Conservation (phyloP, 2,113 vertebrate genomes). For the Dicentrarchus labrax region DNA sequence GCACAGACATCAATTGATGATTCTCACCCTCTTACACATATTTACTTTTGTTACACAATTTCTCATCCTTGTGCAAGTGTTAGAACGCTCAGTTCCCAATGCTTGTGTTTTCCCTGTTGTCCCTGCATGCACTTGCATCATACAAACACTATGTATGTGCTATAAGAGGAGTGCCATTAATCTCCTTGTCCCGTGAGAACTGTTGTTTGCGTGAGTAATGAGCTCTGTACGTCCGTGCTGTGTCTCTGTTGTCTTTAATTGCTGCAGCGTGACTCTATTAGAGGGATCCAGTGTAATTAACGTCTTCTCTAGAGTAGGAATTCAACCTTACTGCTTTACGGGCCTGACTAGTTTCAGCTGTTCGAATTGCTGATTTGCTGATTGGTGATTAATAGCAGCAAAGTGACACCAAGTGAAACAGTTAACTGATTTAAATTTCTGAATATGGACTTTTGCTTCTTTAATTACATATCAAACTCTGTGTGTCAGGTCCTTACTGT, state of each 20-base stretch:
- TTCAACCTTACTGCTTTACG: constrained; percentile 17
- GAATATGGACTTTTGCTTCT: neutral
- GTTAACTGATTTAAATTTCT: neutral
- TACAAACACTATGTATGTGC: constrained; percentile 25
- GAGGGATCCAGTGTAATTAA: constrained; percentile 72
- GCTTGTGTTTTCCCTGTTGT: constrained; percentile 5
- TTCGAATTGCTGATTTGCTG: neutral
- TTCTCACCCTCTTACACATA: neutral
- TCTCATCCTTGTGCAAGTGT: neutral
- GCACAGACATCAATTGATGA: neutral
- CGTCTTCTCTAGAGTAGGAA: constrained; percentile 33
- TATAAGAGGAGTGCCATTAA: constrained; percentile 65
- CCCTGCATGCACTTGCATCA: constrained; percentile 32
- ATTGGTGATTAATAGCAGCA: constrained; percentile 19
- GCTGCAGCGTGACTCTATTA: constrained; percentile 74
- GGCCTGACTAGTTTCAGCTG: constrained; percentile 18
- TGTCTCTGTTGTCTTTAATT: constrained; percentile 76
- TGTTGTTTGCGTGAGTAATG: constrained; percentile 76
- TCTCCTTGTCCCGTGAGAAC: constrained; percentile 66
- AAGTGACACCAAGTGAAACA: constrained; percentile 4
- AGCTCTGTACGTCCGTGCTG: constrained; percentile 56
- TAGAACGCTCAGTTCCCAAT: neutral
- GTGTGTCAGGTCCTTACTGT: neutral
- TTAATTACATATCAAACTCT: neutral
- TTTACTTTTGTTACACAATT: neutral